These are phyloP conservation scores for Megaptera novaeangliae DNA, from an alignment of 2,113 vertebrate species.

Conservation along the genomic window DNA sequence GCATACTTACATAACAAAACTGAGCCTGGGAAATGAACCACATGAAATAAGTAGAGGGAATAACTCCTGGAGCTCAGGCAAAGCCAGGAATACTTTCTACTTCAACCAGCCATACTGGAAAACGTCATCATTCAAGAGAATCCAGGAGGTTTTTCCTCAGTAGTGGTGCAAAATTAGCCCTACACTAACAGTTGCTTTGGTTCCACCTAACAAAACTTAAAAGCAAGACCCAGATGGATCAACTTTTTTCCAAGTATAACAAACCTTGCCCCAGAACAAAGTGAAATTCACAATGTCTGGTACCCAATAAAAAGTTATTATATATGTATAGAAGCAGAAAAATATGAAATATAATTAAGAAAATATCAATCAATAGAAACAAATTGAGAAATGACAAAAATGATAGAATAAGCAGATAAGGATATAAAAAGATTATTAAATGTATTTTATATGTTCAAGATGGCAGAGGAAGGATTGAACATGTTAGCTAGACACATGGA, in stretches of 20 bases:
- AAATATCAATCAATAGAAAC: background rate
- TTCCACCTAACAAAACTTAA: background rate
- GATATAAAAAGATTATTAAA: background rate
- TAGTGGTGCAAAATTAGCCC: background rate
- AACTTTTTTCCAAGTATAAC: background rate
- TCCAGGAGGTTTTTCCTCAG: background rate
- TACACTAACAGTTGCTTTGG: background rate
- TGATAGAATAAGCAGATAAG: background rate
- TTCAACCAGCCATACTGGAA: background rate
- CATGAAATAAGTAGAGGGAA: background rate
- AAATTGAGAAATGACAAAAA: background rate
- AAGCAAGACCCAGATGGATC: background rate
- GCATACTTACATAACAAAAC: background rate
- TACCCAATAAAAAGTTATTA: background rate
- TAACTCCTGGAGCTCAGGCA: background rate
- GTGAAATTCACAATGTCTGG: background rate
- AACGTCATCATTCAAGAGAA: background rate
- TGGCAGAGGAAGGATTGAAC: background rate
- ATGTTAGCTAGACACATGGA: background rate
- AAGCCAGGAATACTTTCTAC: background rate
- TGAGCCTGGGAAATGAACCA: background rate
- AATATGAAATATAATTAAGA: background rate
- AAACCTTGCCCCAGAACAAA: background rate
- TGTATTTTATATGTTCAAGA: background rate
- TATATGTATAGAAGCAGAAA: background rate